A percentile compares a stretch with the other conserved stretches of the same genome.
These are phyloP conservation scores for Benthosema pterotum DNA, from an alignment of 2,797 vertebrate species.

Conservation along the genomic window DNA sequence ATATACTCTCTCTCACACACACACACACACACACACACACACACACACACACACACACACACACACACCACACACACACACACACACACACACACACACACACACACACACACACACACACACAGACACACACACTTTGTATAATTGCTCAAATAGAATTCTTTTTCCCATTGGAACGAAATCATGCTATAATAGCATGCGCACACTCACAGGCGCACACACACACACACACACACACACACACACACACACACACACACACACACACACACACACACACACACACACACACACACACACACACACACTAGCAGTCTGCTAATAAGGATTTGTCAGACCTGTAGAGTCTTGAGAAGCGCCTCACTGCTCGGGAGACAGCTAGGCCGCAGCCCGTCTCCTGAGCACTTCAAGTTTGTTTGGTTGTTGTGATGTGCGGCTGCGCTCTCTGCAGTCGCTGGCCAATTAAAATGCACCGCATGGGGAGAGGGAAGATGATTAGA, in stretches of 20 bases:
- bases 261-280: not conserved
- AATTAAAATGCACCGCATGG: conserved; percentile 60
- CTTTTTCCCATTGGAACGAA: conserved; percentile 57
- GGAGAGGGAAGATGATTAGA: conserved; percentile 17
- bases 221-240: conserved; percentile 8
- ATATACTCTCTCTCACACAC: no score
- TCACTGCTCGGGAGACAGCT: conserved; percentile 38
- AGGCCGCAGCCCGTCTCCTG: conserved; percentile 6
- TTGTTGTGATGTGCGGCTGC: conserved; percentile 34
- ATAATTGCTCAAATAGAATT: conserved; percentile 20
- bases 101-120: no score
- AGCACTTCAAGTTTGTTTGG: conserved; percentile 31
- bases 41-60: no score
- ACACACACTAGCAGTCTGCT: conserved; percentile 52
- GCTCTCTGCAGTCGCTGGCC: conserved; percentile 37
- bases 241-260: conserved; percentile 3
- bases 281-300: conserved; percentile 31
- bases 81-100: no score
- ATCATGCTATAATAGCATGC: conserved; percentile 3
- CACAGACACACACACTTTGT: no score
- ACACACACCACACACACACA: no score
- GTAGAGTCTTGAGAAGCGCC: conserved; percentile 43
- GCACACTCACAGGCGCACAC: not conserved
- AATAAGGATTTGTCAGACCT: conserved; percentile 70
- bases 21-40: no score